Conservation (phyloP, 2,113 vertebrate species). For the Melierax canorus region DNA sequence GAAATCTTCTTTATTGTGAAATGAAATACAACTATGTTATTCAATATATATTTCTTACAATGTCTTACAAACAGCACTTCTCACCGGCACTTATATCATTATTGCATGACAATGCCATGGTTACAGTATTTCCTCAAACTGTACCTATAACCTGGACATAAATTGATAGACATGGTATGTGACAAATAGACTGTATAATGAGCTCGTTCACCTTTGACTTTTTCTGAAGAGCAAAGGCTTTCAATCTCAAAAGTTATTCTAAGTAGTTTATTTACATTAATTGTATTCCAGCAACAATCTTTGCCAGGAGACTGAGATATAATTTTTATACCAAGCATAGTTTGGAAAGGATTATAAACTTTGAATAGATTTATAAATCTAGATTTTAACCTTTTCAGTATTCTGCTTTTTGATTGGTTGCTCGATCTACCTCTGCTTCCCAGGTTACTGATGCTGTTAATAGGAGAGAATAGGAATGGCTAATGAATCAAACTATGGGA, state of each 20-base stretch:
- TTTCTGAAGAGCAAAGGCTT: not conserved
- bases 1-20: not conserved
- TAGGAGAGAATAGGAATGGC: conserved; percentile 38
- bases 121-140: not conserved
- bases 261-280: conserved; percentile 24
- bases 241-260: not conserved
- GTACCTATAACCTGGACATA: not conserved
- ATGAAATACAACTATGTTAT: not conserved
- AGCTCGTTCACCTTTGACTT: not conserved
- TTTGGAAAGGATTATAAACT: conserved; percentile 60
- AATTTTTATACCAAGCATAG: conserved; percentile 18
- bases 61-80: not conserved
- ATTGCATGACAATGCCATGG: not conserved
- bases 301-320: not conserved
- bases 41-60: not conserved
- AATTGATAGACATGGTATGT: not conserved
- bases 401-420: conserved; percentile 59
- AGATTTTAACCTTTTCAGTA: conserved; percentile 65
- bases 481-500: conserved; percentile 69
- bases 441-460: conserved; percentile 59
- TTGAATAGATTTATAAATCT: conserved; percentile 48
- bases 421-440: conserved; percentile 5
- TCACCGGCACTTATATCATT: not conserved
- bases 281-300: conserved; percentile 7
- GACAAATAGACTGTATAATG: not conserved